Percentiles rank a stretch among this genome's conserved stretches.
phyloP scores from a whole-genome alignment of 2,888 invertebrate species.

The Petrolisthes cinctipes region DNA sequence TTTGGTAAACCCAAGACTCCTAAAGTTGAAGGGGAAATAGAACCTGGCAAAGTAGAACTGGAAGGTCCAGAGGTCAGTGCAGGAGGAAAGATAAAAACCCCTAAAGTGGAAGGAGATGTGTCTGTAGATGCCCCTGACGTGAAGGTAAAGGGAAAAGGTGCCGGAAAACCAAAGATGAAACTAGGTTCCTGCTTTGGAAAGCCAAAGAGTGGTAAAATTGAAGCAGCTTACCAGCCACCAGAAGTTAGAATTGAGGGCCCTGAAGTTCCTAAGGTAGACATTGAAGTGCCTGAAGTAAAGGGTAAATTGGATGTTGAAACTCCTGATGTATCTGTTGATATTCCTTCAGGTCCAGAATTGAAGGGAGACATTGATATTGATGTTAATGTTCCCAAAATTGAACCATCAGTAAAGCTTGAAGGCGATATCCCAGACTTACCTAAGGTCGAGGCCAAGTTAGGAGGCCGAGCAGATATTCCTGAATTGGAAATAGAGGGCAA shows the following conservation, averaged over 20 bases:
- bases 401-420: conserved; percentile 30
- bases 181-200: conserved; percentile 51
- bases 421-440: conserved; percentile 44
- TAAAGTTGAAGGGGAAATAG: conserved; percentile 29
- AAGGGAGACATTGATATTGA: conserved; percentile 21
- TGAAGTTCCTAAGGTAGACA: conserved; percentile 26
- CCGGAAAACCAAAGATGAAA: conserved; percentile 29
- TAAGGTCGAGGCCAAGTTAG: conserved; percentile 38
- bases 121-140: conserved; percentile 38
- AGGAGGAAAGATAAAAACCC: conserved; percentile 15
- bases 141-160: conserved; percentile 38
- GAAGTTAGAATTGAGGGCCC: conserved; percentile 25
- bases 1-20: conserved; percentile 37
- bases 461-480: conserved; percentile 33
- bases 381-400: conserved; percentile 30
- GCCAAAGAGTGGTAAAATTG: conserved; percentile 35
- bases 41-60: conserved; percentile 23
- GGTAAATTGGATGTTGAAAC: conserved; percentile 23
- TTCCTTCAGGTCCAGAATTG: conserved; percentile 24
- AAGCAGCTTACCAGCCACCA: conserved; percentile 31
- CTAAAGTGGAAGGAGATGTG: conserved; percentile 27
- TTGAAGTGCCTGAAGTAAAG: conserved; percentile 19
- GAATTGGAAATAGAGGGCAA: conserved; percentile 29
- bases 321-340: conserved; percentile 6
- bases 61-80: conserved; percentile 27